These are phyloP conservation scores for Unio pictorum DNA, from an alignment of 2,888 invertebrate genomes.

Conservation along the genomic window DNA sequence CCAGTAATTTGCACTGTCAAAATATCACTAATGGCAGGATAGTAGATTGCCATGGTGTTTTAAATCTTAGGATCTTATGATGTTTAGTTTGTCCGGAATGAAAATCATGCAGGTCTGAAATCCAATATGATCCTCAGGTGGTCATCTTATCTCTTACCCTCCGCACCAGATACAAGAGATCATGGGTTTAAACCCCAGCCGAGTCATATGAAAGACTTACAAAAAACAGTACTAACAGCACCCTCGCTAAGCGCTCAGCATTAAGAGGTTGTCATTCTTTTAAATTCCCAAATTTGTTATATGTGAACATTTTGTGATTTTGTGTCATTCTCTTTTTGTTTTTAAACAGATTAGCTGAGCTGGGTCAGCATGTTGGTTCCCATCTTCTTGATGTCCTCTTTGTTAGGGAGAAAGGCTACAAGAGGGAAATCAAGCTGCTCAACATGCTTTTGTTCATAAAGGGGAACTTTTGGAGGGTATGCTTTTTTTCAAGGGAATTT, in stretches of 20 bases:
- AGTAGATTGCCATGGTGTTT: too few relatives aligned
- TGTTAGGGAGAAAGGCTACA: slow-evolving; percentile 92
- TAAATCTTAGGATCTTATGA: too few relatives aligned
- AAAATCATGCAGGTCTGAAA: too few relatives aligned
- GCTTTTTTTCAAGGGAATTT: neutral
- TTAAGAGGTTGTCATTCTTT: neutral
- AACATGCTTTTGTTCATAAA: slow-evolving; percentile 96
- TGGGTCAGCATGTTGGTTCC: slow-evolving; percentile 95
- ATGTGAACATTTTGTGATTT: neutral
- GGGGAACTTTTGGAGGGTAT: slow-evolving; percentile 95
- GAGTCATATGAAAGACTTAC: too few relatives aligned
- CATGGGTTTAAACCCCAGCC: too few relatives aligned
- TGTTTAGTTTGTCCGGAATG: too few relatives aligned
- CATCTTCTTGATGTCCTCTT: slow-evolving; percentile 94
- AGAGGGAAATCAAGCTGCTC: slow-evolving; percentile 93
- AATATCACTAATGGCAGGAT: too few relatives aligned
- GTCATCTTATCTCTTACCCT: neutral
- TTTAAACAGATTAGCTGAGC: slow-evolving; percentile 85
- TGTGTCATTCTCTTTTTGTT: neutral
- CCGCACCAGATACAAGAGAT: too few relatives aligned
- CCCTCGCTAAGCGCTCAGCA: too few relatives aligned
- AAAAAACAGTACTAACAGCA: too few relatives aligned
- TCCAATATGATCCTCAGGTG: neutral
- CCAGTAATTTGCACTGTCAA: too few relatives aligned
- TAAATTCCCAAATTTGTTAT: neutral